Evolutionary conservation across 2,888 invertebrate species (phyloP), one percentile per base, ranked within the genome.

Genomic region (Autographa pulchrina): DNA sequence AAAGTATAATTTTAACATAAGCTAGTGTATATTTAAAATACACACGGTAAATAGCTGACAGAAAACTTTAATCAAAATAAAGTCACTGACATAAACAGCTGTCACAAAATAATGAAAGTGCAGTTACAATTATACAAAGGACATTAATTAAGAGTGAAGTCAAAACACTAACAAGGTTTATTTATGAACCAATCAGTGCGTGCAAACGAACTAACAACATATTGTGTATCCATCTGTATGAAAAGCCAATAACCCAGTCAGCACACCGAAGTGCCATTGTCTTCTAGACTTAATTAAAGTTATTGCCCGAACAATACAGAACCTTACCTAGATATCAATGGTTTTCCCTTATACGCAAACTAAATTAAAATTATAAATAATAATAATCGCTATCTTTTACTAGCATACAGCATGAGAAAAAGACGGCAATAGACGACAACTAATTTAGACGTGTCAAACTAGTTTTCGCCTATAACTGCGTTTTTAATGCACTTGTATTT

Each of bases 231-330:
- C 20, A 11, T 56, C 54, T 56, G 20, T 20, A 56, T 9, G 0
- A 54, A 62, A 59, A 20, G 16, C 43, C 62, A n/a, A 14, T 62
- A 0, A 48, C 14, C 62, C 11, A 65, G 52, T 64, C 25, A 68
- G 16, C 62, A 32, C 25, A 18, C 13, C 16, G 13, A 73, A 68
- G 52, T 64, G 68, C 31, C 25, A 25, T 25, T 56, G n/a, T 68
- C 25, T 16, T 25, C 35, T n/a, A 14, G 8, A 62, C 38, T 76
- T 64, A 64, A 69, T 72, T 69, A 68, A 77, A 41, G 38, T 43
- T 64, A 63, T 62, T 63, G 31, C 60, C 48, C 56, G 56, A 41
- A 72, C 11, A 65, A 13, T 16, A 61, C 48, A 31, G 61, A 61
- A 54, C 73, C 68, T 76, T 64, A 65, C 60, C 59, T 56, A 64